Evolutionary conservation across 1,140 invertebrate species (phyloP), one percentile per base, ranked within the genome.

Genomic region (Drosophila kepulauana): DNA sequence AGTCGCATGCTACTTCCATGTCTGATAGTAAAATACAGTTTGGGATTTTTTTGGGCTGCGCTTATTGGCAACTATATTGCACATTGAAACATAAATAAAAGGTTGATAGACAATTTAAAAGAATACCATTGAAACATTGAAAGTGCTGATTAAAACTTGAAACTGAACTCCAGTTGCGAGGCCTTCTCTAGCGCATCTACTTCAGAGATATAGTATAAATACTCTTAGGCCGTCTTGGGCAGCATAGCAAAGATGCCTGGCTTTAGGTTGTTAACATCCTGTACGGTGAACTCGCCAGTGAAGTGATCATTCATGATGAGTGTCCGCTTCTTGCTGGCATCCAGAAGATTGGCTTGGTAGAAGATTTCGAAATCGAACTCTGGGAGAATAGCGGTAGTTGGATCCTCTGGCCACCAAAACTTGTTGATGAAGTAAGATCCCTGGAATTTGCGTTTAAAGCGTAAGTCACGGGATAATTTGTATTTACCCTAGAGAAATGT

Each of bases 371-470:
- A 92, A 41, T 92, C 85, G 15, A 91, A 28, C 30, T 92, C 91
- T 0, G 91, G 91, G 43, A 91, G 67, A 1, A 81, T 91, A n/a
- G 88, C 76, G 2, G 81, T 78, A 5, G 91, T 77, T 45, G 88
- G 65, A 66, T 92, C 91, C 61, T 92, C 91, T 0, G 91, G 91
- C 81, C 82, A 84, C 91, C 91, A 92, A 75, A 92, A 90, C 41
- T 89, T 91, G 67, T 92, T 91, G 43, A 91, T 73, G 41, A 61
- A 87, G 73, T 92, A 92, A n/a, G 86, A 56, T 45, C 91, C 91
- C 91, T 92, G 91, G 41, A 92, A 92, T 64, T 66, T 72, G 33
- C 78, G 78, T 30, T 66, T 59, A 54, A 78, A 69, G 38, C 76
- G 64, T 65, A 75, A 73, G 30, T 74, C 75, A 63, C 54, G 85